Base-by-base conservation (phyloP, 2,888 invertebrate genomes). In the Cloeon dipterum region DNA sequence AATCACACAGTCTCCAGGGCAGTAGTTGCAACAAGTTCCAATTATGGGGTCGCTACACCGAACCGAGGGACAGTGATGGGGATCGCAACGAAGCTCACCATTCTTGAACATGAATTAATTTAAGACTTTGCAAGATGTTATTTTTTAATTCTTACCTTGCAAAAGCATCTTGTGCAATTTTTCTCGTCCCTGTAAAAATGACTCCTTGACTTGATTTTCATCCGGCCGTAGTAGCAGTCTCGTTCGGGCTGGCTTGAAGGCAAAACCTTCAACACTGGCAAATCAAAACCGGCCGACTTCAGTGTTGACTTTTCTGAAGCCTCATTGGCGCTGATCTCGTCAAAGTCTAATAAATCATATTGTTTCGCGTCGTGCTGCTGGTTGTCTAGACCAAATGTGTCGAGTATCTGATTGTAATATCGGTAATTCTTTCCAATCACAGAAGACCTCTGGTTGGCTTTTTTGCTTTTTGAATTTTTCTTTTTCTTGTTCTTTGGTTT, bases 21-120 rank as follows among this genome's bases (percentile, higher is more conserved):
- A 45, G 18, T 42, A 39, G 5, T 40, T 40, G 26, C 46, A 46
- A 21, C 46, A 46, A 7, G 38, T 32, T 3, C 41, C 41, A 4
- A 36, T 18, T 10, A 40, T 39, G 13, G 41, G 39, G 17, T 29
- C 39, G 3, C 33, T 21, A 35, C 46, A 45, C 11, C 32, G 36
- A 3, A 36, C 26, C 3, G 42, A 29, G 7, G 41, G 41, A 32
- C 45, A 45, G 3, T 45, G 44, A n/a, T 42, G 42, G 18, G 34
- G 19, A 5, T 34, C 37, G 39, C 45, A 46, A 7, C 40, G 34
- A 18, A 46, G 34, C 5, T 40, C 36, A 3, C 46, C 46, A 38
- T 46, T 41, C 45, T 34, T 34, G 14, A 17, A 14, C 20, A 19
- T 34, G 14, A n/a, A 34, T 11, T 34, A 5, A 10, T 5, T 11